Base-by-base conservation (phyloP, 30 jellyfish, hydroid and myxozoan genomes). In the Turritopsis dohrnii region DNA sequence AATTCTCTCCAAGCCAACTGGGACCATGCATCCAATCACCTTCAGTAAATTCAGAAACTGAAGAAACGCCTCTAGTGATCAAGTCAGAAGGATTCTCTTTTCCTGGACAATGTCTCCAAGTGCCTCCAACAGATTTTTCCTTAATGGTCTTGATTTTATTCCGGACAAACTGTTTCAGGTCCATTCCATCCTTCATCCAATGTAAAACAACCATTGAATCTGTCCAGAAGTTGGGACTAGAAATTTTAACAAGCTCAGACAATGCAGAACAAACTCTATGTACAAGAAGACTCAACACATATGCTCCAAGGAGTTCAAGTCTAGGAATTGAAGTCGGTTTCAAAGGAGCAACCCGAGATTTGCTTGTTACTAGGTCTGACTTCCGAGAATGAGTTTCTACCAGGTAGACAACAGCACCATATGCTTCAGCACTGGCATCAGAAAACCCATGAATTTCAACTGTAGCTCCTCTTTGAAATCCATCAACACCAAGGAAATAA, bases 291-390 rank as follows among this genome's bases (percentile, higher is more conserved):
- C 22, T 18, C 73, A 60, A 60, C 22, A 60, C 22, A 18, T 18
- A 23, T 21, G 19, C 21, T 21, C 73, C 73, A 60, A 60, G 73
- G 22, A 60, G 21, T 60, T 60, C 73, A 18, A 60, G 21, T 18
- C 81, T 21, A 18, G 81, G 81, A 18, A 72, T n/a, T 18, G 53
- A 18, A n/a, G 53, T 27, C 21, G 53, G 53, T 27, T 72, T 72
- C 0, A 72, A 18, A 21, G 81, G 81, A n/a, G 81, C 21, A 24
- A 72, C 81, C 29, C 81, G 21, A 21, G 81, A 72, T 27, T 72
- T 27, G 29, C 30, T 52, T 53, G 84, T 66, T 17, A 83, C 19
- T 4, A 83, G 21, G 28, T 17, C 8, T 60, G 73, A 18, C 21
- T 60, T 60, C 22, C 21, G 21, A 18, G 21, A 18, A 21, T 23